phyloP scores from a whole-genome alignment of 2,113 vertebrate genomes.

The Sinosuthora webbiana region DNA sequence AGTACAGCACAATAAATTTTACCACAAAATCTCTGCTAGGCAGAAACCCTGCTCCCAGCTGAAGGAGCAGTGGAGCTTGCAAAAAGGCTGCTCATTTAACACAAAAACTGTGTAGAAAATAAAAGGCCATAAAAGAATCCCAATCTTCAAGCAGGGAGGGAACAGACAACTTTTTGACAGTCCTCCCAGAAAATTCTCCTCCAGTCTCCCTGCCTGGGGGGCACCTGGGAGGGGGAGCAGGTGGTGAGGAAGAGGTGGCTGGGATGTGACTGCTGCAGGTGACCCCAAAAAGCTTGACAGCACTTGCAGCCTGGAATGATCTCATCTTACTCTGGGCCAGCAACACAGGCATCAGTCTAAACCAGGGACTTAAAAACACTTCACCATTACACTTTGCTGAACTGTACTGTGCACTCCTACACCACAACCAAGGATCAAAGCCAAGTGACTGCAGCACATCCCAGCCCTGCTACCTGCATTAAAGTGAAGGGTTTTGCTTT shows the following conservation, averaged over 20 bases:
- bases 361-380: background rate
- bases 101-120: background rate
- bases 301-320: background rate
- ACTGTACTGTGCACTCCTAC: background rate
- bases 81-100: background rate
- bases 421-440: conserved; percentile 31
- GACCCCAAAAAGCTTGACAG: accelerated
- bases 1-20: background rate
- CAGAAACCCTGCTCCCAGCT: background rate
- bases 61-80: background rate
- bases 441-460: conserved; percentile 3
- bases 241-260: background rate
- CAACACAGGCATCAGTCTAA: background rate
- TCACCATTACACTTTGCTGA: background rate
- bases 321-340: background rate
- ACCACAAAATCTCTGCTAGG: background rate
- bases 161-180: background rate
- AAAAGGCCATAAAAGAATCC: background rate
- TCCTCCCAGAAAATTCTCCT: background rate
- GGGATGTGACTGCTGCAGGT: background rate
- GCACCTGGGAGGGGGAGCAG: background rate
- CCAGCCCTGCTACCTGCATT: background rate
- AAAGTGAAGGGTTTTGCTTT: background rate
- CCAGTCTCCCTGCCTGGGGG: background rate
- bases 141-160: background rate